These are phyloP conservation scores for Podarcis raffonei DNA, from an alignment of 2,113 vertebrate genomes.

Conservation along the genomic window DNA sequence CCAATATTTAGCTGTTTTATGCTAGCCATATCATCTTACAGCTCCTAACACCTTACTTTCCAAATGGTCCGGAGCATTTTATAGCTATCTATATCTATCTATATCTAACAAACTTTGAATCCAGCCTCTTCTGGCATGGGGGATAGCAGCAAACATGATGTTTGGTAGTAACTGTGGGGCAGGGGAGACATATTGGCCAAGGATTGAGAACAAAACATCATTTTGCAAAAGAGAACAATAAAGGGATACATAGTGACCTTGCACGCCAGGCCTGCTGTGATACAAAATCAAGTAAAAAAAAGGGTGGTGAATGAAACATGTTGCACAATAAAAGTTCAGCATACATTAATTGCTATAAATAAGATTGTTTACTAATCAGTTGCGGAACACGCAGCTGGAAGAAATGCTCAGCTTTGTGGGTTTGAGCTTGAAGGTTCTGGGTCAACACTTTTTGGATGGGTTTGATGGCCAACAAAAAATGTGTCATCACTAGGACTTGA, in stretches of 20 bases:
- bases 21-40: background rate
- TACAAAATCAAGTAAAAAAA: background rate
- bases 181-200: background rate
- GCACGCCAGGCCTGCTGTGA: background rate
- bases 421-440: too few species aligned
- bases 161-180: background rate
- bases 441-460: too few species aligned
- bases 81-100: rapidly evolving
- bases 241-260: background rate
- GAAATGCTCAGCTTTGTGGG: too few species aligned
- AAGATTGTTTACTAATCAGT: background rate
- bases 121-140: background rate
- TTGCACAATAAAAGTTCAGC: background rate
- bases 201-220: background rate
- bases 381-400: too few species aligned
- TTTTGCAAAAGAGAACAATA: background rate
- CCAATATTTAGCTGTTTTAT: background rate
- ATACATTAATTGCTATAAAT: background rate
- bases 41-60: background rate
- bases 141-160: background rate
- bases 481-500: too few species aligned
- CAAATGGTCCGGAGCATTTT: background rate
- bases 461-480: too few species aligned
- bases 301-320: background rate
- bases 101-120: background rate